Base-by-base conservation (phyloP, 2,888 invertebrate species). In the Nephrotoma flavescens region DNA sequence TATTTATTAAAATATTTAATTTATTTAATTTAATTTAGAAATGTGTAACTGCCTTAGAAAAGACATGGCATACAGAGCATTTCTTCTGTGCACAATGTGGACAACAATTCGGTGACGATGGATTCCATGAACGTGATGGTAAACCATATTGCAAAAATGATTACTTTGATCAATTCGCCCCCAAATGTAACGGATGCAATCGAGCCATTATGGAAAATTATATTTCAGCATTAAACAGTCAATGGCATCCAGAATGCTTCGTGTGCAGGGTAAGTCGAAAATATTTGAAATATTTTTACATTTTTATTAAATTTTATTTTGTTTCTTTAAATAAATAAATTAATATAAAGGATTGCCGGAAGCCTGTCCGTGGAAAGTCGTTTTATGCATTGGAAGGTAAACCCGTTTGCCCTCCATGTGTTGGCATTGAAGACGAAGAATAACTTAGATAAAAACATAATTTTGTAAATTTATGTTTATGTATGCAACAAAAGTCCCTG, bases 191-290 rank as follows among this genome's bases (percentile, higher is more conserved):
- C 86, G 98, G 98, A 83, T 99, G 99, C 93, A 96, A 94, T 90
- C 95, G 97, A 86, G 97, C 99, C 88, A 99, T 99, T 90, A 97
- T 98, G 95, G 97, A 98, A 92, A 99, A 98, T 92, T 99, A 98
- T 92, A 98, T 99, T 91, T 98, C 98, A 44, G 99, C 99, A 86
- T 94, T 99, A 89, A 98, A 97, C 92, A 96, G 97, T 88, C 98
- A 99, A 92, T 99, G 99, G 99, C 99, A 99, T 92, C 96, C 99
- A 9, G 97, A 98, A 91, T 99, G 99, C 92, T 99, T 99, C 93
- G 98, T 98, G 89, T 99, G 99, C 94, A 95, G 98, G 96, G 99
- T 99, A 94, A 94, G 97, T 93, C 12, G 11, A 9, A 71, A 84
- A 86, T 83, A 87, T 71, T 83, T 57, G 42, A 41, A 31, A 86